phyloP scores from a whole-genome alignment of 2,113 vertebrate species.

The Macaca nemestrina region DNA sequence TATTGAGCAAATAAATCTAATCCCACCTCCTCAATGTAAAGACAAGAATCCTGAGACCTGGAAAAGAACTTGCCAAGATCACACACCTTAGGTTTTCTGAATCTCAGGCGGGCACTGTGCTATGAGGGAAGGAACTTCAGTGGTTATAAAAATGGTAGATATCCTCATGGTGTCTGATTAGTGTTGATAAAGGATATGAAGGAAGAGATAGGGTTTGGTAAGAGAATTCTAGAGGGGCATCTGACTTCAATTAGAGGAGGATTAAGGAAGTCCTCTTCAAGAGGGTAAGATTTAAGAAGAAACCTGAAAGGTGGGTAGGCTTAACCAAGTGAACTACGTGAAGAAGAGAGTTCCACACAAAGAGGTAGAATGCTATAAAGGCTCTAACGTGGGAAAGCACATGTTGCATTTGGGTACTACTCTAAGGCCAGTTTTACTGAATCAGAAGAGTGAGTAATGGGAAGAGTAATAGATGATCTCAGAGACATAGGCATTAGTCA shows the following conservation, averaged over 20 bases:
- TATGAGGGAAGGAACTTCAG: background rate
- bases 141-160: background rate
- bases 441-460: background rate
- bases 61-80: background rate
- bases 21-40: background rate
- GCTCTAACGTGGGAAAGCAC: background rate
- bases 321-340: background rate
- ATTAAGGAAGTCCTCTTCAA: background rate
- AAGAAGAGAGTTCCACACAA: background rate
- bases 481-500: background rate
- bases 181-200: background rate
- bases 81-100: background rate
- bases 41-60: background rate
- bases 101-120: background rate
- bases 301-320: background rate
- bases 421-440: background rate
- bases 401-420: background rate
- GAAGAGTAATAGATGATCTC: background rate
- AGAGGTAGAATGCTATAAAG: background rate
- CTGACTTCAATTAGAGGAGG: background rate
- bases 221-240: background rate
- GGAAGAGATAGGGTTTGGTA: background rate
- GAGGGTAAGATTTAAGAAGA: background rate
- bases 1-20: background rate
- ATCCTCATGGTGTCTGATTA: background rate